Conservation (phyloP, 37 sponge, comb jelly and placozoan genomes). For the Bolinopsis microptera region DNA sequence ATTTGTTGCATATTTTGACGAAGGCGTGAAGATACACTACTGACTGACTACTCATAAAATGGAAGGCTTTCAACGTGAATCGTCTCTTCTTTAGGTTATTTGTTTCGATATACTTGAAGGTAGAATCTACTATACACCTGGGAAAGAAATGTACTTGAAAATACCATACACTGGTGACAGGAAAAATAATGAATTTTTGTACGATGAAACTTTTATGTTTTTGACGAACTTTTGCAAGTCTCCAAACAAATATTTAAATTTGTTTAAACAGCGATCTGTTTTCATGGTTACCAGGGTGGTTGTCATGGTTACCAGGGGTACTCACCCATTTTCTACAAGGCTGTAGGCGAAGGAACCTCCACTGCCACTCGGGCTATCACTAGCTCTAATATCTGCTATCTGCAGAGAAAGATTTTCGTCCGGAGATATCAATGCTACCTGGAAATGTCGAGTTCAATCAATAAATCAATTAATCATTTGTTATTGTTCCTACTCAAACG, state of each 20-base stretch:
- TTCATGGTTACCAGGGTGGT: too few relatives aligned
- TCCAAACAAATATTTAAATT: too few relatives aligned
- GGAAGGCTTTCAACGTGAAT: slow-evolving; percentile 25
- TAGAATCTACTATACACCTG: slow-evolving; percentile 49
- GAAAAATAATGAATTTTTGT: too few relatives aligned
- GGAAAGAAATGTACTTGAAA: too few relatives aligned
- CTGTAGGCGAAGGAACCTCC: not conserved
- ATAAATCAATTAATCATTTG: too few relatives aligned
- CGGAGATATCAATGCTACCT: not conserved
- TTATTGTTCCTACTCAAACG: too few relatives aligned
- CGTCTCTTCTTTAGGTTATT: not conserved
- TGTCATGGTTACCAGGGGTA: not conserved
- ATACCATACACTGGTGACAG: too few relatives aligned
- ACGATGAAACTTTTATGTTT: too few relatives aligned
- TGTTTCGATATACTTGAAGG: not conserved
- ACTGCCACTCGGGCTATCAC: slow-evolving; percentile 34
- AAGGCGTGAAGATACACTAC: slow-evolving; percentile 26
- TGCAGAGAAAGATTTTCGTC: not conserved
- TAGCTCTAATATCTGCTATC: slow-evolving; percentile 31
- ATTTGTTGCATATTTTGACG: slow-evolving; percentile 38
- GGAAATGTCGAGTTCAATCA: not conserved
- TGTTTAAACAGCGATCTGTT: too few relatives aligned
- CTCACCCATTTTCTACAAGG: slow-evolving; percentile 21
- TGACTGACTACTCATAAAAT: slow-evolving; percentile 19
- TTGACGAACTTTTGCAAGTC: too few relatives aligned